phyloP scores from a whole-genome alignment of 2,113 vertebrate genomes.

The Pithys albifrons region DNA sequence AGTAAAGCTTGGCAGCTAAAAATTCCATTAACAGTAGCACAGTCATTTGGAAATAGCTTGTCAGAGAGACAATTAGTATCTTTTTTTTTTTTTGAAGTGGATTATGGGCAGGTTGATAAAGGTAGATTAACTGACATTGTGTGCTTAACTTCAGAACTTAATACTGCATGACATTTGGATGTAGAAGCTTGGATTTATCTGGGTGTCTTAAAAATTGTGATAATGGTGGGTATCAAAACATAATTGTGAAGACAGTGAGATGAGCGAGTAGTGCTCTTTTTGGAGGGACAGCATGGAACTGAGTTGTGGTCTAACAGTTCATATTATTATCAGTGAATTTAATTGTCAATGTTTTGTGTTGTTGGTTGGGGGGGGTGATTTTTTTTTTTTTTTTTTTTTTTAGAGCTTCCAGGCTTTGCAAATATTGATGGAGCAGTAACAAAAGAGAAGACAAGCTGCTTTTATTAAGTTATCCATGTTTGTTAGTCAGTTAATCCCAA shows the following conservation, averaged over 20 bases:
- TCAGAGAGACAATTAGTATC: neutral
- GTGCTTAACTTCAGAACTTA: slow-evolving; percentile 10
- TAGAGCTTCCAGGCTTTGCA: neutral
- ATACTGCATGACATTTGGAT: slow-evolving; percentile 28
- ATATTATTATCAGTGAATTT: neutral
- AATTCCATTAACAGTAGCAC: neutral
- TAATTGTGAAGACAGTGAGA: neutral
- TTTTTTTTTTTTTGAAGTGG: neutral
- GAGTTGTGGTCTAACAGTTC: neutral
- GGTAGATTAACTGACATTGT: neutral
- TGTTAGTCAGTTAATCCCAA: neutral
- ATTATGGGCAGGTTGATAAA: slow-evolving; percentile 8
- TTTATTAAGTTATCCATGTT: neutral
- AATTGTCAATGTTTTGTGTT: neutral
- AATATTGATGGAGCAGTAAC: neutral
- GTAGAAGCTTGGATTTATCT: slow-evolving; percentile 2
- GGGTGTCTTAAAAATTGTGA: neutral
- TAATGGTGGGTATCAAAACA: neutral
- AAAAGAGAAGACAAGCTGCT: neutral
- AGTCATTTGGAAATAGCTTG: neutral
- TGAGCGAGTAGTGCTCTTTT: neutral
- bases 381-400: neutral
- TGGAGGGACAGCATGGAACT: no score
- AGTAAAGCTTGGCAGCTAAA: neutral
- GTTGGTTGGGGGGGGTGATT: no score